Evolutionary conservation across 2,888 invertebrate genomes (phyloP).

Genomic region (Brenthis daphne): DNA sequence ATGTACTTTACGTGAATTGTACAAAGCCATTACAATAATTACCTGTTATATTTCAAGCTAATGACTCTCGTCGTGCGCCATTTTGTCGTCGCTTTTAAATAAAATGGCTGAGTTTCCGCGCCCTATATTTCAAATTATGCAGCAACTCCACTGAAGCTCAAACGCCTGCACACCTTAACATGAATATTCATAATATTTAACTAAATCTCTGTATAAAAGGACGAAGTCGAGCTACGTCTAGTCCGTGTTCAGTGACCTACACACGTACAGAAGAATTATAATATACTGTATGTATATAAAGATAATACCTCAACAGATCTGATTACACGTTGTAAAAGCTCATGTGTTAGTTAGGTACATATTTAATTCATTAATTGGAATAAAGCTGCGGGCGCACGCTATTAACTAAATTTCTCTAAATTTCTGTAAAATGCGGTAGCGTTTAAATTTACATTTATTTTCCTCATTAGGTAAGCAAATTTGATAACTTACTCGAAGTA

Average conservation of each 20-base stretch:
- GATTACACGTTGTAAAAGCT: too few relatives aligned
- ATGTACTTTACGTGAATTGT: neutral
- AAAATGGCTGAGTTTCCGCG: slow-evolving; percentile 24
- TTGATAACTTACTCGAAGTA: slow-evolving; percentile 10
- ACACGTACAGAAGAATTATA: too few relatives aligned
- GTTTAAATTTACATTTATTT: slow-evolving; percentile 28
- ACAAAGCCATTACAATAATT: slow-evolving; percentile 12
- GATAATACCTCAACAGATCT: too few relatives aligned
- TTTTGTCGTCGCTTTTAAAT: slow-evolving; percentile 20
- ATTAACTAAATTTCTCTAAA: neutral
- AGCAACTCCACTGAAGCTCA: slow-evolving; percentile 24
- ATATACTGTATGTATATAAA: too few relatives aligned
- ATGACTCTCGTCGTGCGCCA: slow-evolving; percentile 19
- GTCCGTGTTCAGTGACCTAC: too few relatives aligned
- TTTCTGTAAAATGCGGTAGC: slow-evolving; percentile 17
- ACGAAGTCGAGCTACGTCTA: neutral
- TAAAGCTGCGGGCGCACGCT: slow-evolving; percentile 1
- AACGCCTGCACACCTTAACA: slow-evolving; percentile 19
- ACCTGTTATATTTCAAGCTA: slow-evolving; percentile 18
- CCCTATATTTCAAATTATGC: slow-evolving; percentile 23
- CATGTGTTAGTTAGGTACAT: too few relatives aligned
- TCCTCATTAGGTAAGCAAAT: slow-evolving; percentile 23
- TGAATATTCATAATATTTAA: slow-evolving; percentile 33
- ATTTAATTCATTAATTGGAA: slow-evolving; percentile 3
- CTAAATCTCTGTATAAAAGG: slow-evolving; percentile 23